phyloP scores from a whole-genome alignment of 2,888 invertebrate genomes.

The Sesia apiformis region DNA sequence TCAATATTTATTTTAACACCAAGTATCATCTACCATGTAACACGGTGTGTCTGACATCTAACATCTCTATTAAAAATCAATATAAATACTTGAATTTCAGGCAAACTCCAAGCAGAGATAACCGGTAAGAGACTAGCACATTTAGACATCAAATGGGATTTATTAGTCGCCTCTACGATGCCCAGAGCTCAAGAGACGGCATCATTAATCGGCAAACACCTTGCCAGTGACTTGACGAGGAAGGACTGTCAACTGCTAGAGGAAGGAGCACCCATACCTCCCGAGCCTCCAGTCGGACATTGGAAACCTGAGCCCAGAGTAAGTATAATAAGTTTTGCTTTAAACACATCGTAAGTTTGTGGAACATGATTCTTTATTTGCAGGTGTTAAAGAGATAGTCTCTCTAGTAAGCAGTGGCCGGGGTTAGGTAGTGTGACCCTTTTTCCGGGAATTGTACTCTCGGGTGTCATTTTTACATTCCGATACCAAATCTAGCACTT shows the following conservation, averaged over 20 bases:
- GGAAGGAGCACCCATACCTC: constrained; percentile 96
- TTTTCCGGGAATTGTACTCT: no score
- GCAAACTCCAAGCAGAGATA: constrained; percentile 86
- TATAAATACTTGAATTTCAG: constrained; percentile 51
- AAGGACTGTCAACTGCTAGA: constrained; percentile 83
- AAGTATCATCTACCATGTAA: no score
- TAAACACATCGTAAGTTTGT: not conserved
- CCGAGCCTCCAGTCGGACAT: constrained; percentile 91
- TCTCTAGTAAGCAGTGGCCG: no score
- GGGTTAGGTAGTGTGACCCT: no score
- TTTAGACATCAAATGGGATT: constrained; percentile 85
- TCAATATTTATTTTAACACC: no score
- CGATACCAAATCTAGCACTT: no score
- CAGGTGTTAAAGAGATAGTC: no score
- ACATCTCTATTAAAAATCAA: no score
- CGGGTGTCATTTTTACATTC: no score
- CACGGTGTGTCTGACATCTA: no score
- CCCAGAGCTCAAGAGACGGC: constrained; percentile 94
- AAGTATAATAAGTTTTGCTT: constrained; percentile 20
- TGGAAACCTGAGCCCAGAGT: constrained; percentile 86
- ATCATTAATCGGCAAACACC: constrained; percentile 81
- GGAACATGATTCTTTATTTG: not conserved
- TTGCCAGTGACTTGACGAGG: constrained; percentile 74
- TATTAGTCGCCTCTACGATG: constrained; percentile 93
- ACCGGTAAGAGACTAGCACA: constrained; percentile 89